Evolutionary conservation across 2,113 vertebrate genomes (phyloP).

Genomic region (Pelmatolapia mariae): DNA sequence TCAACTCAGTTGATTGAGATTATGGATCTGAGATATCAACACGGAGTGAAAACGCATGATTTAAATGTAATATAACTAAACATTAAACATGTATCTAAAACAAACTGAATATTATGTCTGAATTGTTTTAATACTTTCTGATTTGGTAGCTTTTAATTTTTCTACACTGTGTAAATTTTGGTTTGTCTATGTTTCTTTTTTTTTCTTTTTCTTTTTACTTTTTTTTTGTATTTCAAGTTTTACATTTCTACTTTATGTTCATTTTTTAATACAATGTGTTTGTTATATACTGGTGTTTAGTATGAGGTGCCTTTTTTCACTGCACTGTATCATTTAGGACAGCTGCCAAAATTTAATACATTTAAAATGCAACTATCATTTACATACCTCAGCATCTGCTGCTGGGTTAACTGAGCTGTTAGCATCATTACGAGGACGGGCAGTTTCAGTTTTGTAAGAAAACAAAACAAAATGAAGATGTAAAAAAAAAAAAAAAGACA

Average conservation of each 20-base stretch:
- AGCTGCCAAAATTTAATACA: accelerated
- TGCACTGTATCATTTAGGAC: background rate
- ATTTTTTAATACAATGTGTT: accelerated
- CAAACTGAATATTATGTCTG: background rate
- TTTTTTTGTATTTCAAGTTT: background rate
- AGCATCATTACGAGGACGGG: background rate
- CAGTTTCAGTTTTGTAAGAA: background rate
- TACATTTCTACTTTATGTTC: background rate
- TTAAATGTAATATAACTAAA: background rate
- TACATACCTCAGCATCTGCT: background rate
- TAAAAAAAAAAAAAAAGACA: slow-evolving; percentile 37
- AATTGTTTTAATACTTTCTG: background rate
- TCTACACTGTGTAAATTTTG: background rate
- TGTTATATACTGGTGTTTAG: background rate
- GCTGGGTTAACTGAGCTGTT: background rate
- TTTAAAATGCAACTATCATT: accelerated
- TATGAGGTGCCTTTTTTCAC: accelerated
- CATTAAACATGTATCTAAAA: accelerated
- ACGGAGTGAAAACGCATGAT: background rate
- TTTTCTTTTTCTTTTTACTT: accelerated
- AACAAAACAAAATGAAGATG: background rate
- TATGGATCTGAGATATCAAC: background rate
- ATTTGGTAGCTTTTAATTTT: background rate
- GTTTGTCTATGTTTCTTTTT: background rate
- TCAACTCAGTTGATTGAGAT: background rate